Percentiles rank a stretch among this genome's conserved stretches.
Evolutionary conservation across 1,140 invertebrate genomes (phyloP).

Genomic region (Phenacoccus solenopsis): DNA sequence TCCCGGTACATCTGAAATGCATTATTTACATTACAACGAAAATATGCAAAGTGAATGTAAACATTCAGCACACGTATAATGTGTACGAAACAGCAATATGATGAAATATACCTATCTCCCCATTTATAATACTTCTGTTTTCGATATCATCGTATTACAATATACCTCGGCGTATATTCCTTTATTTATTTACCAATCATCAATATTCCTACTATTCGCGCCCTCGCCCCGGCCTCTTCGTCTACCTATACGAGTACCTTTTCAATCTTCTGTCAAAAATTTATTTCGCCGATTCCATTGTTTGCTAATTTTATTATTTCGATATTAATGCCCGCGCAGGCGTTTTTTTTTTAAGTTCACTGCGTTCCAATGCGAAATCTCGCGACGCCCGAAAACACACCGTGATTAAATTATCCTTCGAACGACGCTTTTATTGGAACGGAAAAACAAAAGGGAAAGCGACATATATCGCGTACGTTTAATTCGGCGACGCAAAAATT

Average conservation of each 20-base stretch:
- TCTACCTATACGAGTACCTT: neutral
- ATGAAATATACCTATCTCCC: constrained; percentile 11
- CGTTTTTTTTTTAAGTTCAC: neutral
- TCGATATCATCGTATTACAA: constrained; percentile 16
- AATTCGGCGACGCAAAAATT: neutral
- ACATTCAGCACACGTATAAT: constrained; percentile 13
- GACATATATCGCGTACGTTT: neutral
- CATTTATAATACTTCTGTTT: constrained; percentile 18
- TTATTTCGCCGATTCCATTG: neutral
- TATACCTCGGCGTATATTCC: constrained; percentile 9
- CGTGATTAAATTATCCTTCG: neutral
- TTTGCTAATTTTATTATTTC: constrained; percentile 11
- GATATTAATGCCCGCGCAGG: neutral
- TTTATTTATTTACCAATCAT: constrained; percentile 18
- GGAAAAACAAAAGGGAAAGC: neutral
- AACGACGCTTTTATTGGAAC: neutral
- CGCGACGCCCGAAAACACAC: too few relatives aligned
- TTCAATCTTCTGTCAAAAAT: constrained; percentile 15
- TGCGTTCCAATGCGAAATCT: too few relatives aligned
- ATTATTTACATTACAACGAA: constrained; percentile 18
- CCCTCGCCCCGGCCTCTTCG: neutral
- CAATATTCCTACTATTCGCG: neutral
- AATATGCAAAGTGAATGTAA: constrained; percentile 18
- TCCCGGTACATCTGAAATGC: neutral
- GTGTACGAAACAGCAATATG: constrained; percentile 7